Evolutionary conservation across 1,140 invertebrate species (phyloP).

Genomic region (Paramacrobiotus metropolitanus): DNA sequence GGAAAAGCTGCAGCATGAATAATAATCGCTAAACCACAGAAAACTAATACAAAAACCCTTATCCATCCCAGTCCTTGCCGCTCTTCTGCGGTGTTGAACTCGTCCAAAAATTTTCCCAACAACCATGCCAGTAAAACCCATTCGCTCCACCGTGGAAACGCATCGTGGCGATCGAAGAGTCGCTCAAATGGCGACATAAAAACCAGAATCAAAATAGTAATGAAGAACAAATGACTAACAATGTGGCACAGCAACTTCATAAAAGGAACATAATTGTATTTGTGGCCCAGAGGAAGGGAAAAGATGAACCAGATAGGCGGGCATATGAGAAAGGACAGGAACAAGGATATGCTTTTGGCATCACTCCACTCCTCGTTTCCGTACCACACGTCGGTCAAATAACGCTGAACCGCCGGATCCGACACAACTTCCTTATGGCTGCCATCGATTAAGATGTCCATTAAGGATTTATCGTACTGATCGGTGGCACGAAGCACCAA

Average conservation of each 20-base stretch:
- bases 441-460: slow-evolving; percentile 92
- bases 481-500: slow-evolving; percentile 71
- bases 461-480: slow-evolving; percentile 66
- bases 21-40: slow-evolving; percentile 70
- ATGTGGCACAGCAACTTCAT: slow-evolving; percentile 99
- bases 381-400: slow-evolving; percentile 73
- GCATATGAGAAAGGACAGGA: slow-evolving; percentile 67
- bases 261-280: slow-evolving; percentile 67
- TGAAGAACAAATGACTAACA: slow-evolving; percentile 90
- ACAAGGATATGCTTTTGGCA: slow-evolving; percentile 75
- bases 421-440: slow-evolving; percentile 78
- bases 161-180: slow-evolving; percentile 22
- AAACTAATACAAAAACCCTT: slow-evolving; percentile 45
- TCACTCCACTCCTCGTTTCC: slow-evolving; percentile 81
- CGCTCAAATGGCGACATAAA: slow-evolving; percentile 56
- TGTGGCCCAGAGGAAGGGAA: slow-evolving; percentile 76
- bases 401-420: slow-evolving; percentile 30
- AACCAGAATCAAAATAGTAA: slow-evolving; percentile 69
- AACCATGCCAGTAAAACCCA: slow-evolving; percentile 85
- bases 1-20: slow-evolving; percentile 54
- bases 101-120: slow-evolving; percentile 75
- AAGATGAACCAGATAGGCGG: slow-evolving; percentile 89
- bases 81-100: slow-evolving; percentile 85
- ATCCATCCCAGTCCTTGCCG: slow-evolving; percentile 80
- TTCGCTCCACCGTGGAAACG: slow-evolving; percentile 54